Evolutionary conservation across 2,797 vertebrate species (phyloP).

Genomic region (Myotis pilosus): DNA sequence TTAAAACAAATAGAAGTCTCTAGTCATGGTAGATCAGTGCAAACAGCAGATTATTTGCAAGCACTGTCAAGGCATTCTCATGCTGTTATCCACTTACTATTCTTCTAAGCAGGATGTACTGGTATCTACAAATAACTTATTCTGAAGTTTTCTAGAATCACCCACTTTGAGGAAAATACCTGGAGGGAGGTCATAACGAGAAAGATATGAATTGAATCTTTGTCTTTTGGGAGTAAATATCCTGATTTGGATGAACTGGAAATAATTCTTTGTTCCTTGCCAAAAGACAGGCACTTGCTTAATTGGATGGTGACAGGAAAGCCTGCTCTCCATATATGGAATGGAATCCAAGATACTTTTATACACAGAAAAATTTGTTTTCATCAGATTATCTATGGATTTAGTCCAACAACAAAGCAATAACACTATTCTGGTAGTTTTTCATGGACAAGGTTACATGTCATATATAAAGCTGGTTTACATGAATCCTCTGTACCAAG

Average conservation of each 20-base stretch:
- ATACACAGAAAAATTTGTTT: not conserved
- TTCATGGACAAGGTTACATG: not conserved
- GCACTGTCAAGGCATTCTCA: not conserved
- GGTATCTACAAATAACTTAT: not conserved
- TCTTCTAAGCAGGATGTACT: constrained; percentile 5
- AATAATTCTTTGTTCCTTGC: constrained; percentile 45
- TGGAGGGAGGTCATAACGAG: constrained; percentile 23
- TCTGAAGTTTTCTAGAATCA: constrained; percentile 29
- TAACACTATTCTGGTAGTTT: not conserved
- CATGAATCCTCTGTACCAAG: not conserved
- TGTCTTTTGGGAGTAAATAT: constrained; percentile 31
- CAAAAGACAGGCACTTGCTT: constrained; percentile 48
- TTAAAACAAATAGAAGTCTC: not conserved
- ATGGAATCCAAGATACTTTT: constrained; percentile 27
- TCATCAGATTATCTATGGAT: constrained; percentile 11
- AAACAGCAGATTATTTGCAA: not conserved
- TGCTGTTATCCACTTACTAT: not conserved
- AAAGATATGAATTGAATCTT: constrained; percentile 45
- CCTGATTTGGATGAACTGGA: constrained; percentile 36
- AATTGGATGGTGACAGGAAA: constrained; percentile 11
- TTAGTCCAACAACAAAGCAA: not conserved
- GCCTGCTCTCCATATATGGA: not conserved
- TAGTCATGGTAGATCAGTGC: not conserved
- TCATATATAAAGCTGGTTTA: not conserved
- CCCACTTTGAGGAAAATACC: constrained; percentile 6